Percentiles rank a stretch among this genome's conserved stretches.
Evolutionary conservation across 2,888 invertebrate species (phyloP).

Genomic region (Tanytarsus gracilentus): DNA sequence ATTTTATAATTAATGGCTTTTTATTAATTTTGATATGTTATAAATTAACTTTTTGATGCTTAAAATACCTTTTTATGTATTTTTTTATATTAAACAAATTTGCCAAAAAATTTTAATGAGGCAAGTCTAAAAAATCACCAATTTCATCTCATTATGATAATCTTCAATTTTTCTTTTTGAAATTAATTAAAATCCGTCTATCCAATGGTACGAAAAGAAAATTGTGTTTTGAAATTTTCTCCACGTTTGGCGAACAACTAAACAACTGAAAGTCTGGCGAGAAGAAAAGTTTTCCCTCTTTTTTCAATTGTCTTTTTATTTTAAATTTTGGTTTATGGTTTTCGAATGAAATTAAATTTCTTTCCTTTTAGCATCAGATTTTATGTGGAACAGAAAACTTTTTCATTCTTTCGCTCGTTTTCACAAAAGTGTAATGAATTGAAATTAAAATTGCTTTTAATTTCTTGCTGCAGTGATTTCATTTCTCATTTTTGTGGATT

Average conservation of each 20-base stretch:
- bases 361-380: background rate
- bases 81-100: too few species aligned
- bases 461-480: slow-evolving; percentile 17
- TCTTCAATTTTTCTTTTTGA: background rate
- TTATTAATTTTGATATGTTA: too few species aligned
- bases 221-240: slow-evolving; percentile 25
- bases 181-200: slow-evolving; percentile 5
- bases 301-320: slow-evolving; percentile 26
- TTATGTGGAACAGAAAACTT: background rate
- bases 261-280: slow-evolving; percentile 1
- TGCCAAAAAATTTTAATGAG: too few species aligned
- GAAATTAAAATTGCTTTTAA: slow-evolving; percentile 22
- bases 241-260: slow-evolving; percentile 23
- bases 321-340: slow-evolving; percentile 27
- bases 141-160: too few species aligned
- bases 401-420: slow-evolving; percentile 1
- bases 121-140: too few species aligned
- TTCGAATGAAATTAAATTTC: slow-evolving; percentile 25
- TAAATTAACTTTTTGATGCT: too few species aligned
- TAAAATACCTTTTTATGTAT: too few species aligned
- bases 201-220: background rate
- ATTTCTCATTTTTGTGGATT: background rate
- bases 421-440: slow-evolving; percentile 23
- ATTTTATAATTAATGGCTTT: too few species aligned
- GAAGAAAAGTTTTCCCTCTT: slow-evolving; percentile 21